Percentiles rank a stretch among this genome's conserved stretches.
These are phyloP conservation scores for Phalacrocorax brasilianus DNA, from an alignment of 2,113 vertebrate genomes.

Conservation along the genomic window DNA sequence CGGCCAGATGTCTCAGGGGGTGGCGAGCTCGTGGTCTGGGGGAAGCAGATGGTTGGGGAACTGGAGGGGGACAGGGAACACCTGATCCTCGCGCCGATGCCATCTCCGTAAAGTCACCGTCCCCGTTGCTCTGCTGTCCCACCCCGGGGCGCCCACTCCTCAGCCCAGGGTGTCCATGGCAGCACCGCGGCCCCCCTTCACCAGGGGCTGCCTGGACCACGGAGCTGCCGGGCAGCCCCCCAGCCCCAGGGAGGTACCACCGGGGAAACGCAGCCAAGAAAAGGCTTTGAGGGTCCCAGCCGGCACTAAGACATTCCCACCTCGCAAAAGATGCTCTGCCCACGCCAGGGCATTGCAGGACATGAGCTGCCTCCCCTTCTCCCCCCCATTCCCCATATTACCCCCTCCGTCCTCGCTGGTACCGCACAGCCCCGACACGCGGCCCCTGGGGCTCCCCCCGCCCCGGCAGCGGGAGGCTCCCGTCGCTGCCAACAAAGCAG, in stretches of 20 bases:
- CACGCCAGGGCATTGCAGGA: background rate
- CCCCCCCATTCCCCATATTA: background rate
- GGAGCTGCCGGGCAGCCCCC: background rate
- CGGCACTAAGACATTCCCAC: accelerated
- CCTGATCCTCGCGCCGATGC: background rate
- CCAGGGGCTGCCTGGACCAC: background rate
- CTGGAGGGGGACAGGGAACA: background rate
- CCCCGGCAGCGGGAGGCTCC: background rate
- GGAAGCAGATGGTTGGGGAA: background rate
- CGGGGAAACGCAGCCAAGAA: accelerated
- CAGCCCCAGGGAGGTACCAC: background rate
- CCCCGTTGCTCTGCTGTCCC: background rate
- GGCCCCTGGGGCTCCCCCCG: accelerated
- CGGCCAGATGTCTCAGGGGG: background rate
- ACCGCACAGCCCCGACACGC: accelerated
- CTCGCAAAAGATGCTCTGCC: background rate
- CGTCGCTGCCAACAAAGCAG: accelerated
- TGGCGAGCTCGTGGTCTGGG: background rate
- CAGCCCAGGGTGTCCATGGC: background rate
- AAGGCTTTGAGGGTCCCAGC: accelerated
- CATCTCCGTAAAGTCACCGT: background rate
- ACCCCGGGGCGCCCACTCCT: too few relatives aligned
- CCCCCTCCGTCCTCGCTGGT: background rate
- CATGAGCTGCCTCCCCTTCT: accelerated
- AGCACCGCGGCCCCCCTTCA: background rate